Base-by-base conservation (phyloP, 2,113 vertebrate genomes). In the Columba livia region DNA sequence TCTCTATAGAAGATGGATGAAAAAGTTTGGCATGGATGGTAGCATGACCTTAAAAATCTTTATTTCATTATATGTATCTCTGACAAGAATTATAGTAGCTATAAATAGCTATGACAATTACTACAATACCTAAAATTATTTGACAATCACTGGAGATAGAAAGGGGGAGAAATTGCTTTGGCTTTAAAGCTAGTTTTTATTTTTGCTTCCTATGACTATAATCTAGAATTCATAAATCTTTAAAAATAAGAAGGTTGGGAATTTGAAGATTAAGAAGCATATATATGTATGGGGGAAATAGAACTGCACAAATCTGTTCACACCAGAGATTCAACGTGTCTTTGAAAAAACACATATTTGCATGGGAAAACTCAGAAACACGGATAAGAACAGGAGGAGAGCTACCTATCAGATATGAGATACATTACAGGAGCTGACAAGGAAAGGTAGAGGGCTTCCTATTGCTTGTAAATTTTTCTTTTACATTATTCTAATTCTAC, bases 401-500 rank as follows among this genome's bases (percentile, higher is more conserved):
- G n/a, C 65, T 87, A 85, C 60, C 89, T 89, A 97, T 79, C 38
- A 47, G 25, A 71, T 60, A 82, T 56, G 57, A 74, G 42, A 79
- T 87, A 66, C 96, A 79, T 90, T 79, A 87, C n/a, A 83, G 57
- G 21, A 73, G 71, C 36, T 87, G 47, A 71, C 26, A 72, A n/a
- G 18, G 77, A 29, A 51, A 86, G 34, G 50, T 72, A 71, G 47
- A 97, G 47, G 38, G 47, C 89, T 96, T 97, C 71, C 79, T 20
- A 72, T 34, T 57, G 65, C 67, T 92, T 88, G 60, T 48, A 93
- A 86, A 70, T 73, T 96, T 96, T 95, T 88, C 78, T 88, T 90
- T 95, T 75, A 78, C 72, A 91, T 91, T 95, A 86, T 92, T 88
- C 44, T 69, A 89, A 67, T 97, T 95, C 73, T 86, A 70, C 12